These are phyloP conservation scores for Formicarius rufipectus DNA, from an alignment of 2,113 vertebrate species.

Conservation along the genomic window DNA sequence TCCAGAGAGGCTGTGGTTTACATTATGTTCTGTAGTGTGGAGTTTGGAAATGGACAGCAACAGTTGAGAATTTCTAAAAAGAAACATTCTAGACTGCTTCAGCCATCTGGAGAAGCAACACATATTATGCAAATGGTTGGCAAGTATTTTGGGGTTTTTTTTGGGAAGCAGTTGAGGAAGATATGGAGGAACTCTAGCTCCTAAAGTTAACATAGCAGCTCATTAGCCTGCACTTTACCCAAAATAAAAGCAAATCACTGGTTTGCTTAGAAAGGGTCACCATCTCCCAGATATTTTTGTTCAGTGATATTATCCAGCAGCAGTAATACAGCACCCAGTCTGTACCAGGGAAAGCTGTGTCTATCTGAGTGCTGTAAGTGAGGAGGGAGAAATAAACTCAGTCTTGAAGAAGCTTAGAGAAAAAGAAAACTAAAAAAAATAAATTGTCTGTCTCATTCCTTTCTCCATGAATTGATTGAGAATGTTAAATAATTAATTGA, in stretches of 20 bases:
- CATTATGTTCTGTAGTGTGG: background rate
- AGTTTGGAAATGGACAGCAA: slow-evolving; percentile 9
- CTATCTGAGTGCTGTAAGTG: background rate
- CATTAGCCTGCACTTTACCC: background rate
- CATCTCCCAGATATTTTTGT: background rate
- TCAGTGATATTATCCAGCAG: background rate
- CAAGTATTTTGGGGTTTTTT: background rate
- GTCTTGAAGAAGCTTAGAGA: background rate
- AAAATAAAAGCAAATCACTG: background rate
- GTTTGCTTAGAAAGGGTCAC: background rate
- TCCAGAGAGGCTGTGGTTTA: background rate
- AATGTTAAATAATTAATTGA: slow-evolving; percentile 55
- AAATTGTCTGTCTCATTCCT: background rate
- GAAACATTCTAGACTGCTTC: background rate
- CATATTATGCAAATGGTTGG: background rate
- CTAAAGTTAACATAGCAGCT: slow-evolving; percentile 1
- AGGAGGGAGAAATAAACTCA: background rate
- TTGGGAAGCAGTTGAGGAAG: background rate
- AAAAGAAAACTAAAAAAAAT: background rate
- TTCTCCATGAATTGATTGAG: background rate
- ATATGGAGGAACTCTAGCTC: background rate
- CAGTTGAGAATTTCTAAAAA: background rate
- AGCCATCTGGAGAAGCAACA: slow-evolving; percentile 19
- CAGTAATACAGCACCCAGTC: background rate
- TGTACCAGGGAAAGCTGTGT: background rate